A percentile compares a stretch with the other conserved stretches of the same genome.
Conservation (phyloP, 2,888 invertebrate species). For the Scaptomyza reducta region DNA sequence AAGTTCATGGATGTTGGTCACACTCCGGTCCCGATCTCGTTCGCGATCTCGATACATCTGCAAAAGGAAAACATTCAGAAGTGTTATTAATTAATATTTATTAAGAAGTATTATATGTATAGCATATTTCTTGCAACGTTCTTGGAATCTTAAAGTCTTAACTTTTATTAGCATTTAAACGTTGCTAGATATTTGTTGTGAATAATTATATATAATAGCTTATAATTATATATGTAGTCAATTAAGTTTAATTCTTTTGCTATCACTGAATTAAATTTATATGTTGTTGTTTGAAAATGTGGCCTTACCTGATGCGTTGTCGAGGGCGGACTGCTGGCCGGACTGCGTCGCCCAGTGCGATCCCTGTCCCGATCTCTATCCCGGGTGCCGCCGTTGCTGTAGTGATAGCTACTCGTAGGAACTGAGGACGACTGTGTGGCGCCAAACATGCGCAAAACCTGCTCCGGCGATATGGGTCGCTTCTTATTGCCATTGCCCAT, state of each 20-base stretch:
- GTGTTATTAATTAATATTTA: too few species aligned
- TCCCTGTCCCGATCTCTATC: constrained; percentile 75
- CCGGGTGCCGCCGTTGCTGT: constrained; percentile 84
- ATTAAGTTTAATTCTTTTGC: too few species aligned
- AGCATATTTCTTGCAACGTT: too few species aligned
- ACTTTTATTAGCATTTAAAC: too few species aligned
- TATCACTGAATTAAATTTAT: neutral
- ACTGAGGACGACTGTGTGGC: constrained; percentile 85
- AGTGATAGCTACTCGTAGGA: constrained; percentile 85
- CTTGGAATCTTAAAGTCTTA: too few species aligned
- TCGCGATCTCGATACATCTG: constrained; percentile 86
- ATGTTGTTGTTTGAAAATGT: too few species aligned
- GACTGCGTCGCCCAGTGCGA: constrained; percentile 85
- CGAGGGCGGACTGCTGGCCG: constrained; percentile 91
- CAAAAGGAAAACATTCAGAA: constrained; percentile 24
- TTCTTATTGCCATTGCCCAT: constrained; percentile 86
- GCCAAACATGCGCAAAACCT: constrained; percentile 89
- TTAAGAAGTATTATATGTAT: too few species aligned
- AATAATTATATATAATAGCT: too few species aligned
- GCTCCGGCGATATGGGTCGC: constrained; percentile 93
- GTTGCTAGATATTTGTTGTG: too few species aligned
- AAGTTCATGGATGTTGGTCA: constrained; percentile 89
- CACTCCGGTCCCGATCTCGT: constrained; percentile 86
- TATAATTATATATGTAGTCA: too few species aligned
- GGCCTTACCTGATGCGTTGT: constrained; percentile 89